A percentile compares a stretch with the other conserved stretches of the same genome.
Evolutionary conservation across 2,888 invertebrate genomes (phyloP).

Genomic region (Trachelus troglodyta): DNA sequence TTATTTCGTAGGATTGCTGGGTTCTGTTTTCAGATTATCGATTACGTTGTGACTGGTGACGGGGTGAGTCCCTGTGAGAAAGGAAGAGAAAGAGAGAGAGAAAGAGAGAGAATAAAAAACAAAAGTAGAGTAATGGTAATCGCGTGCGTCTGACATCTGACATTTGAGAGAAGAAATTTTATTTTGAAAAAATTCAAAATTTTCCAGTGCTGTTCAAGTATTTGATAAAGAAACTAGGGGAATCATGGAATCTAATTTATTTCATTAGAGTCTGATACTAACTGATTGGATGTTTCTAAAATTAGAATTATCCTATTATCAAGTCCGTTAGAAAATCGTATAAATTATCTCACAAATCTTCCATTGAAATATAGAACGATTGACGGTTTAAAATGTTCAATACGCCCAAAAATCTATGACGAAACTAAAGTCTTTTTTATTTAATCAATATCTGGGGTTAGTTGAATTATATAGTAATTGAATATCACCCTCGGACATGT

Average conservation of each 20-base stretch:
- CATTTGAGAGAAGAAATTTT: slow-evolving; percentile 13
- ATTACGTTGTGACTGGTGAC: slow-evolving; percentile 14
- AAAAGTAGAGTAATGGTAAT: not conserved
- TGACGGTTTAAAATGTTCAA: not conserved
- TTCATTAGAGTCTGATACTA: not conserved
- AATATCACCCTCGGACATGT: not conserved
- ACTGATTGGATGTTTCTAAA: too few relatives aligned
- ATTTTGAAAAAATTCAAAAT: slow-evolving; percentile 11
- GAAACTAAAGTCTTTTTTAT: not conserved
- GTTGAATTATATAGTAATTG: not conserved
- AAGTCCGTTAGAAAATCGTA: not conserved
- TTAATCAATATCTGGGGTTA: not conserved
- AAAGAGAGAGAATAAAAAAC: slow-evolving; percentile 14
- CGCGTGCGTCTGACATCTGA: slow-evolving; percentile 5
- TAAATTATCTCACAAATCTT: too few relatives aligned
- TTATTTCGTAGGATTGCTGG: slow-evolving; percentile 21
- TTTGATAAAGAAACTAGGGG: not conserved
- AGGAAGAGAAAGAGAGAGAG: slow-evolving; percentile 19
- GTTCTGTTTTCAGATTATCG: slow-evolving; percentile 33
- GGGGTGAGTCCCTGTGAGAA: slow-evolving; percentile 3
- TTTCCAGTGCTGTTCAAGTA: not conserved
- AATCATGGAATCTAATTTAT: not conserved
- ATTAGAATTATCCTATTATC: not conserved
- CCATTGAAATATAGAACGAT: not conserved
- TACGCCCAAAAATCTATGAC: not conserved